Evolutionary conservation across 2,113 vertebrate species (phyloP).

Genomic region (Emydura subglobosa): DNA sequence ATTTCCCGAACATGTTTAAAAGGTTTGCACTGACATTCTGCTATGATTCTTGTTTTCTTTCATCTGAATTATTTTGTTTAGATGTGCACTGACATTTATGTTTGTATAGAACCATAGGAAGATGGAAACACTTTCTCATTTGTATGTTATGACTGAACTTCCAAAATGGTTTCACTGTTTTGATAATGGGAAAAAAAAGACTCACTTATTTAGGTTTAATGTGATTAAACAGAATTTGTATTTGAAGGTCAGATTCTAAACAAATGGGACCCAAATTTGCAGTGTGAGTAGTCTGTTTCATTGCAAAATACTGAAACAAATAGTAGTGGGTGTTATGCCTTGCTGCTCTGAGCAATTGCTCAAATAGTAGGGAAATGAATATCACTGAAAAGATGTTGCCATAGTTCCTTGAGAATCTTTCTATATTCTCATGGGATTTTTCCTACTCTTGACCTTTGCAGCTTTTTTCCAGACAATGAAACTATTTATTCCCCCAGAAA

Average conservation of each 20-base stretch:
- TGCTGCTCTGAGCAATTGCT: constrained; percentile 27
- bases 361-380: constrained; percentile 40
- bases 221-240: constrained; percentile 17
- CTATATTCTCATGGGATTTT: not conserved
- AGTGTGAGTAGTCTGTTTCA: not conserved
- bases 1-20: not conserved
- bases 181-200: not conserved
- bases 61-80: not conserved
- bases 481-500: constrained; percentile 20
- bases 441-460: constrained; percentile 43
- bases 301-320: not conserved
- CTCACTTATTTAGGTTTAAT: constrained; percentile 1
- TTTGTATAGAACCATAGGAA: not conserved
- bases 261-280: not conserved
- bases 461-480: constrained; percentile 48
- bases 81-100: not conserved
- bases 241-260: not conserved
- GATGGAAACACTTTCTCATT: not conserved
- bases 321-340: not conserved
- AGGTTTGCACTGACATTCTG: not conserved
- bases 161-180: not conserved
- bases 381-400: constrained; percentile 26
- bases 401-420: constrained; percentile 45
- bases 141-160: not conserved
- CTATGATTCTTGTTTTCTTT: not conserved